Evolutionary conservation across 2,888 invertebrate genomes (phyloP).

Genomic region (Habrosyne pyritoides): DNA sequence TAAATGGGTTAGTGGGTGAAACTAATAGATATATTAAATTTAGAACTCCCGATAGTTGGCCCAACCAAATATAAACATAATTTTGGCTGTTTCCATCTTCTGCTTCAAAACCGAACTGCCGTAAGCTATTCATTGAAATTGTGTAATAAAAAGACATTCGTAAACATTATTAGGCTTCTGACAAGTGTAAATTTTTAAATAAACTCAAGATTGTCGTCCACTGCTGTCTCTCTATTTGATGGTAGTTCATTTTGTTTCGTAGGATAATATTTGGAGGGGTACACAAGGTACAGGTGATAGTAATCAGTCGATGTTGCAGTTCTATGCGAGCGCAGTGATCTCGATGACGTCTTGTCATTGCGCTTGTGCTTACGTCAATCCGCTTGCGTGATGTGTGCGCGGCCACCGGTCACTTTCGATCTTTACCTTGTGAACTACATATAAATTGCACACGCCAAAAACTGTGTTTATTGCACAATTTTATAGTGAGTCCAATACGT

Average conservation of each 20-base stretch:
- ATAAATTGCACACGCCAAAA: constrained; percentile 11
- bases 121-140: too few species aligned
- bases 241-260: not conserved
- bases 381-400: constrained; percentile 22
- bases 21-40: not conserved
- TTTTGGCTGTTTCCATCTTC: too few species aligned
- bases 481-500: not conserved
- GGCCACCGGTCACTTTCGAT: constrained; percentile 35
- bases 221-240: too few species aligned
- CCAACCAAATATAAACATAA: too few species aligned
- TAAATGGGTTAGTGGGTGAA: not conserved
- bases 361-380: constrained; percentile 14
- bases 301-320: constrained; percentile 29
- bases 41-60: not conserved
- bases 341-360: constrained; percentile 25
- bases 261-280: constrained; percentile 8
- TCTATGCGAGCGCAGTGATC: constrained; percentile 23
- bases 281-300: constrained; percentile 17
- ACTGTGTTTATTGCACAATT: not conserved
- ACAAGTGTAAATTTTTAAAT: too few species aligned
- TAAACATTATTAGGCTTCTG: too few species aligned
- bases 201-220: too few species aligned
- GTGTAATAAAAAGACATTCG: too few species aligned
- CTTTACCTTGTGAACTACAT: constrained; percentile 24
- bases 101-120: too few species aligned